These are phyloP conservation scores for Petrocephalus microphthalmus DNA, from an alignment of 2,113 vertebrate genomes.

Conservation along the genomic window DNA sequence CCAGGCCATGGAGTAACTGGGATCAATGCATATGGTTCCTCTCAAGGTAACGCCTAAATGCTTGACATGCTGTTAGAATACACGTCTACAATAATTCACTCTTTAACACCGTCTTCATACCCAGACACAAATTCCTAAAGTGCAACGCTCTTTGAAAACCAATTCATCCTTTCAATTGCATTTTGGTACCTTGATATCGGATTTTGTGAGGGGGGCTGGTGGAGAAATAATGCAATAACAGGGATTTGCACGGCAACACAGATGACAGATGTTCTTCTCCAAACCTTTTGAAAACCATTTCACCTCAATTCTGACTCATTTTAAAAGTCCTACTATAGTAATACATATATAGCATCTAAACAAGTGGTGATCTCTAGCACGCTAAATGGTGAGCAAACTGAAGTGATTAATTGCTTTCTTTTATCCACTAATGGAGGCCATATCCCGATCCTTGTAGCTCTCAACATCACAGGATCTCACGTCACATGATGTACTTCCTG, in stretches of 20 bases:
- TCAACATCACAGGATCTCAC: background rate
- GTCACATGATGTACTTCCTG: background rate
- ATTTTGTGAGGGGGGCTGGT: background rate
- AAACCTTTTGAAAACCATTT: background rate
- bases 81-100: background rate
- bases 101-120: background rate
- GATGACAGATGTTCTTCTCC: background rate
- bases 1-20: background rate
- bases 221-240: background rate
- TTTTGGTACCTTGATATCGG: background rate
- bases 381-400: background rate
- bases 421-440: background rate
- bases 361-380: background rate
- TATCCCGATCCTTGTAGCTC: background rate
- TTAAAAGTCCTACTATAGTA: background rate
- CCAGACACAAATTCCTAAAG: background rate
- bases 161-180: background rate
- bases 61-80: background rate
- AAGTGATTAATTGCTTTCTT: background rate
- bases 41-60: background rate
- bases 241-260: background rate
- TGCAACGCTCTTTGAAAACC: background rate
- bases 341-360: background rate
- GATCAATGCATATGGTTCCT: background rate
- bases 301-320: background rate